A percentile compares a stretch with the other conserved stretches of the same genome.
These are phyloP conservation scores for Globodera ellingtonae DNA, from an alignment of 1,140 invertebrate genomes.

Conservation along the genomic window DNA sequence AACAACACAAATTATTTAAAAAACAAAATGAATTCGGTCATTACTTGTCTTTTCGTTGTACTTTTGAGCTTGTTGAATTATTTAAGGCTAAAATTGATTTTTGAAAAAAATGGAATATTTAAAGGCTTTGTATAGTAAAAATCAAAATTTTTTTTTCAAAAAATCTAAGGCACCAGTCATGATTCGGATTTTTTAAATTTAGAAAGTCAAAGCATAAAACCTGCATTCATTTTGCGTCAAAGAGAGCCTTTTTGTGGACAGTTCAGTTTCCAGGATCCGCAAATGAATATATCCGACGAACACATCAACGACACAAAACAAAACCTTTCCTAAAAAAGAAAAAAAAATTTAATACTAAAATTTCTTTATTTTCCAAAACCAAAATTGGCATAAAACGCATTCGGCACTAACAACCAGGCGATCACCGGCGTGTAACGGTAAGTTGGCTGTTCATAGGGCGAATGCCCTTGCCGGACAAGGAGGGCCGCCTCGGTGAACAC, in stretches of 20 bases:
- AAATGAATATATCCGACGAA: constrained; percentile 76
- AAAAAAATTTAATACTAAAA: constrained; percentile 60
- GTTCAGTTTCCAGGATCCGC: neutral
- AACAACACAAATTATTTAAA: constrained; percentile 9
- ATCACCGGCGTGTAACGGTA: constrained; percentile 92
- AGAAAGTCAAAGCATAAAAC: too few species aligned
- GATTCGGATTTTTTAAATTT: too few species aligned
- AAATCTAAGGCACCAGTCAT: too few species aligned
- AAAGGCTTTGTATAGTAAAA: too few species aligned
- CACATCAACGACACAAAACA: constrained; percentile 85
- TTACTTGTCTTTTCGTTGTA: too few species aligned
- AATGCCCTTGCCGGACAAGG: constrained; percentile 75
- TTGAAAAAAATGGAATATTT: too few species aligned
- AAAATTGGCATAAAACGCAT: constrained; percentile 71
- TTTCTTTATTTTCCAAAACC: constrained; percentile 38
- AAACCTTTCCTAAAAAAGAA: constrained; percentile 79
- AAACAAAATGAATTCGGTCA: too few species aligned
- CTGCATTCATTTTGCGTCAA: neutral
- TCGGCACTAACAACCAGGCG: constrained; percentile 82
- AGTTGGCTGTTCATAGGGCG: constrained; percentile 84
- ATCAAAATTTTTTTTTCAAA: too few species aligned
- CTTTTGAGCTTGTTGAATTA: too few species aligned
- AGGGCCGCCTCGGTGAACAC: constrained; percentile 92
- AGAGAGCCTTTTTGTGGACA: neutral
- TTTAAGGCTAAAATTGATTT: too few species aligned